phyloP scores from a whole-genome alignment of 2,113 vertebrate genomes.

The Ciconia boyciana region DNA sequence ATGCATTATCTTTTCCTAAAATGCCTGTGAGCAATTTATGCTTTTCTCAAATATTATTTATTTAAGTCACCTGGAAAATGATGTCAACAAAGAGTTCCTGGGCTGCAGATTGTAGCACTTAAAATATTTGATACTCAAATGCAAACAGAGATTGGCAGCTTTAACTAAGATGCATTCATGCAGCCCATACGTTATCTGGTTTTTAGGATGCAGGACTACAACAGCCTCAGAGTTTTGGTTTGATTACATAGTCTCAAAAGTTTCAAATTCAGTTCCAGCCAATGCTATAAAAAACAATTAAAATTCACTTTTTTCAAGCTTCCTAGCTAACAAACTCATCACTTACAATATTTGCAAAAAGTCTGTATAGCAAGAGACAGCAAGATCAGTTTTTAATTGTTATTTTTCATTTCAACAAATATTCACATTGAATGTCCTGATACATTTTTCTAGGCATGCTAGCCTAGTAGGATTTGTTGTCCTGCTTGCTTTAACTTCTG shows the following conservation, averaged over 20 bases:
- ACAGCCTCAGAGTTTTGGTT: neutral
- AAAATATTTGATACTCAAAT: neutral
- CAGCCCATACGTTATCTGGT: fast-evolving
- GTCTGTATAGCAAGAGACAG: neutral
- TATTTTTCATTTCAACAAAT: neutral
- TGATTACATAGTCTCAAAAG: neutral
- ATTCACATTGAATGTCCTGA: neutral
- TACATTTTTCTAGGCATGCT: neutral
- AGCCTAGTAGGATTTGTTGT: neutral
- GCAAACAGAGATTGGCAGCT: neutral
- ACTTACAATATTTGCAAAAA: neutral
- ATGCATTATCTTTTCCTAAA: neutral
- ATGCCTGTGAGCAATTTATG: neutral
- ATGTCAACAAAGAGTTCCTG: neutral
- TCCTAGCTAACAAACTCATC: neutral
- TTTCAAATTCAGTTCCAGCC: neutral
- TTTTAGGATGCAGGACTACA: neutral
- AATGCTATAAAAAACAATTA: neutral
- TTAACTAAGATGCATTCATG: neutral
- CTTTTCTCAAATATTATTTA: neutral
- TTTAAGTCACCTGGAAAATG: neutral
- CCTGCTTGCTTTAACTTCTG: neutral
- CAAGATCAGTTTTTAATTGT: neutral
- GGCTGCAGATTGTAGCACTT: neutral
- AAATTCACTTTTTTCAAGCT: neutral